Conservation (phyloP, 2,888 invertebrate genomes). For the Drosophila melanosoma region DNA sequence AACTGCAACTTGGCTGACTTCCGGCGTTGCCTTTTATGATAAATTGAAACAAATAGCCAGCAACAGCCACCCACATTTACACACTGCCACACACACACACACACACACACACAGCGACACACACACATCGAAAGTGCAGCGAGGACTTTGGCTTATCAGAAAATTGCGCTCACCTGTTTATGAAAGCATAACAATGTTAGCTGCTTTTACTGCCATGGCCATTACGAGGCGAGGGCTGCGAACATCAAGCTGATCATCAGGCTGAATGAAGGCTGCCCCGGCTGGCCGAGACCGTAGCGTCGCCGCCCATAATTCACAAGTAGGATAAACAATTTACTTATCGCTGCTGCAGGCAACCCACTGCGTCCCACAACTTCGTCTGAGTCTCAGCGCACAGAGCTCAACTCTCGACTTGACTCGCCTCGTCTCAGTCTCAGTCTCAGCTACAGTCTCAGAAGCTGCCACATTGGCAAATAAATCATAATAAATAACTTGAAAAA, state of each 20-base stretch:
- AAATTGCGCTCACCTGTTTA: constrained; percentile 81
- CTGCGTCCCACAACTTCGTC: background rate
- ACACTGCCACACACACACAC: constrained; percentile 7
- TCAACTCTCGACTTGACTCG: constrained; percentile 7
- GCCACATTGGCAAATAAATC: constrained; percentile 81
- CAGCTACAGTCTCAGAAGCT: constrained; percentile 49
- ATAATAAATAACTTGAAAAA: constrained; percentile 83
- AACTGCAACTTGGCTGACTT: constrained; percentile 77
- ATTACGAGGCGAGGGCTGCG: constrained; percentile 48
- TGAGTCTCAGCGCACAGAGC: constrained; percentile 20
- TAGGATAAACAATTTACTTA: constrained; percentile 81
- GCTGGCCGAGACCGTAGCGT: constrained; percentile 44
- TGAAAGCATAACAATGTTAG: constrained; percentile 81
- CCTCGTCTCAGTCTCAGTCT: constrained; percentile 20
- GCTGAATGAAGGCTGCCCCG: constrained; percentile 55
- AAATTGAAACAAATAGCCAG: constrained; percentile 79
- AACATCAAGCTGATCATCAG: constrained; percentile 79
- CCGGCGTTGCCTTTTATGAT: constrained; percentile 79
- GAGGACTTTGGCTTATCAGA: constrained; percentile 74
- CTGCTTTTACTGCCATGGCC: constrained; percentile 54
- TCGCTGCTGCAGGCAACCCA: constrained; percentile 62
- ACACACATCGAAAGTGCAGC: constrained; percentile 29
- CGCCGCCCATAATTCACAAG: constrained; percentile 77
- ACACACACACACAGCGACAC: constrained; percentile 9
- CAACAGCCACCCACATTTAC: constrained; percentile 38